Conservation (phyloP, 2,113 vertebrate genomes). For the Aviceda subcristata region DNA sequence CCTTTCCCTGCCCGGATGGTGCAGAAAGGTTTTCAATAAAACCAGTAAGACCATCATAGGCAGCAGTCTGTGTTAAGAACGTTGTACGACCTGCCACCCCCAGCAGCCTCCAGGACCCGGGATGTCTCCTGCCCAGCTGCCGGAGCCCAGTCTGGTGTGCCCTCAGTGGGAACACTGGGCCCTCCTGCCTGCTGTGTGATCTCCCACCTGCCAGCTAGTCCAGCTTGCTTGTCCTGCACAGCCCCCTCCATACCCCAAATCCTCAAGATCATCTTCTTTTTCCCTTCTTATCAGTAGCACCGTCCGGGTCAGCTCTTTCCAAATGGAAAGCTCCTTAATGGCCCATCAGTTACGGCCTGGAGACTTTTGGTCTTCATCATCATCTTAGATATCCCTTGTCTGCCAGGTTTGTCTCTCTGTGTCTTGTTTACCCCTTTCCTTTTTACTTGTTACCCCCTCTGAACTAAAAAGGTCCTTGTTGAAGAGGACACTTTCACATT, state of each 20-base stretch:
- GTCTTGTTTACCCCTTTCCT: background rate
- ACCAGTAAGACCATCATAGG: background rate
- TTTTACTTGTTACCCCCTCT: background rate
- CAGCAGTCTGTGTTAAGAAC: fast-evolving
- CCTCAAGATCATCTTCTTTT: background rate
- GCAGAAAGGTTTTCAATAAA: background rate
- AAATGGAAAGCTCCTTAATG: background rate
- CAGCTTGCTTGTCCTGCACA: background rate
- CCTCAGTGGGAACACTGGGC: background rate
- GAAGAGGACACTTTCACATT: fast-evolving
- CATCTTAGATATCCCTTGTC: background rate
- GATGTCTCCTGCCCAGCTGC: background rate
- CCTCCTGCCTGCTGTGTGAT: background rate
- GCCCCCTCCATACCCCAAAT: background rate
- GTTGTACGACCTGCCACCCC: background rate
- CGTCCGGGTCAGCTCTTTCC: background rate
- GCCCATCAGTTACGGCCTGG: background rate
- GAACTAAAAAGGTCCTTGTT: background rate
- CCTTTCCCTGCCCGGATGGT: background rate
- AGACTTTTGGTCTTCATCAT: background rate
- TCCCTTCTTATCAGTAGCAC: background rate
- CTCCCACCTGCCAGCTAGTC: background rate
- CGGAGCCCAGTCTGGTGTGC: background rate
- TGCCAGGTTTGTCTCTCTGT: background rate
- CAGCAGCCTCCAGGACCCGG: background rate